Evolutionary conservation across 2,113 vertebrate genomes (phyloP).

Genomic region (Oceanites oceanicus): DNA sequence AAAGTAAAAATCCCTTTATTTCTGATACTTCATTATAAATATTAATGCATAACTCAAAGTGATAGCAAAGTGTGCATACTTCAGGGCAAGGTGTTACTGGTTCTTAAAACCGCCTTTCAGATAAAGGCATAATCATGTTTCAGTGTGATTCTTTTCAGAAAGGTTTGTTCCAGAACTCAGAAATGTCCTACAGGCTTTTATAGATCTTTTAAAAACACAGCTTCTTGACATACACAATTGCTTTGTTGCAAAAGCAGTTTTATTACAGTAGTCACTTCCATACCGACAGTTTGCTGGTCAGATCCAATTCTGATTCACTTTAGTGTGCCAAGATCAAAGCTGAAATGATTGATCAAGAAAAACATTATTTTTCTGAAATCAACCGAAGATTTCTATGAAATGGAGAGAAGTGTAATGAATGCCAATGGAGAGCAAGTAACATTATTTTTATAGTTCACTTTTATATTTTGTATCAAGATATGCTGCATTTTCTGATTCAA

Average conservation of each 20-base stretch:
- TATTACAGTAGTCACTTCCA: neutral
- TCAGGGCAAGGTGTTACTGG: neutral
- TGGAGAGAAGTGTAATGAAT: neutral
- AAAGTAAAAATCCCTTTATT: neutral
- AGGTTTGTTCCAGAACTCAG: neutral
- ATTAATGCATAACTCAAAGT: neutral
- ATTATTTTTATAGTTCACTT: conserved; percentile 72
- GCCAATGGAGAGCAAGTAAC: conserved; percentile 21
- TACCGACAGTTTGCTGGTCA: neutral
- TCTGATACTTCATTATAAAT: neutral
- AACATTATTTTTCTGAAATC: neutral
- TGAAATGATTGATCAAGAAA: neutral
- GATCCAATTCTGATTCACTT: neutral
- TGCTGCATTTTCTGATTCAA: conserved; percentile 68
- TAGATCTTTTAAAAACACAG: neutral
- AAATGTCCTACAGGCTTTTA: neutral
- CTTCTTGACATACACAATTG: neutral
- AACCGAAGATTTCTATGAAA: conserved; percentile 31
- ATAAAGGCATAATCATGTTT: neutral
- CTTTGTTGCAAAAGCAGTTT: conserved; percentile 45
- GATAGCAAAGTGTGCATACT: neutral
- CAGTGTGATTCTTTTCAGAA: conserved; percentile 10
- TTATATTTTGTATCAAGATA: conserved; percentile 67
- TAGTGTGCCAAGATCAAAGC: neutral
- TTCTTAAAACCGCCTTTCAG: neutral